Percentiles rank a stretch among this genome's conserved stretches.
Evolutionary conservation across 2,797 vertebrate genomes (phyloP).

Genomic region (Anolis apletophallus): DNA sequence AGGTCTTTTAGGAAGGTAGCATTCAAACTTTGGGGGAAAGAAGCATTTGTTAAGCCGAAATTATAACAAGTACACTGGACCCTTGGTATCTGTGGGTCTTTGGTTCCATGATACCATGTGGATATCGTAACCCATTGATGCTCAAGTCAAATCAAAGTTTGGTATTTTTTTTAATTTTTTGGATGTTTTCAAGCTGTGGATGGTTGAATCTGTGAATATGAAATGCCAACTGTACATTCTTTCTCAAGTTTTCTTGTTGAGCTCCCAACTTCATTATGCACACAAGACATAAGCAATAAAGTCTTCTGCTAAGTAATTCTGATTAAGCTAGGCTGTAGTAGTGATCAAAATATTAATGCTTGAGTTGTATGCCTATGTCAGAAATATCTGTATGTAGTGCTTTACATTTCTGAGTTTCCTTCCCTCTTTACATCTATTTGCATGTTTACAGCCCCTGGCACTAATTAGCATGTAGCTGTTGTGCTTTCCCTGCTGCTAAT

Average conservation of each 20-base stretch:
- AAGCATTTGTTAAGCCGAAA: background rate
- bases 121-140: too few relatives aligned
- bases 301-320: background rate
- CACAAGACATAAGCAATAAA: background rate
- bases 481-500: conserved; percentile 17
- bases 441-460: background rate
- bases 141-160: too few relatives aligned
- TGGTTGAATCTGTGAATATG: too few relatives aligned
- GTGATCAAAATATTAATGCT: background rate
- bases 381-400: background rate
- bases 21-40: background rate
- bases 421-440: background rate
- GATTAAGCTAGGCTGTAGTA: background rate
- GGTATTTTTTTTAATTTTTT: too few relatives aligned
- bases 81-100: too few relatives aligned
- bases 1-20: background rate
- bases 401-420: background rate
- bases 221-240: background rate
- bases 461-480: conserved; percentile 4
- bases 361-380: background rate
- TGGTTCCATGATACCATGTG: too few relatives aligned
- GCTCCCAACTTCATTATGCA: background rate
- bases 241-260: background rate
- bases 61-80: background rate
- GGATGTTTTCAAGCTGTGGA: too few relatives aligned